phyloP scores from a whole-genome alignment of 64 coral and sea anemone species.

The Dendrophyllia cribrosa region DNA sequence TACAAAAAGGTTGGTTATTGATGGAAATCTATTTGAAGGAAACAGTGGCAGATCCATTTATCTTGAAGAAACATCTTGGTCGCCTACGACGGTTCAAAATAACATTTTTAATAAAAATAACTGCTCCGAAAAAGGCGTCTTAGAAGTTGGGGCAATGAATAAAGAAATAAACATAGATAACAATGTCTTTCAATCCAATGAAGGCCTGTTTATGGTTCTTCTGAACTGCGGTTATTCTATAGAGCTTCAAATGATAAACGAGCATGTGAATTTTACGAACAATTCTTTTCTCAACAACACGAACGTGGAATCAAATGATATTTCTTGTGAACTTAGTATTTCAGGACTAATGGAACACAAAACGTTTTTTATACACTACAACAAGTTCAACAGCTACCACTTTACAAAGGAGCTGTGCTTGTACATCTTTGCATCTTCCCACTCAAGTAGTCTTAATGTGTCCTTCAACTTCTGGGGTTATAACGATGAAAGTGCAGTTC shows the following conservation, averaged over 20 bases:
- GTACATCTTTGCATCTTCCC: not conserved
- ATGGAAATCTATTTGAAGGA: not conserved
- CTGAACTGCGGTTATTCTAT: not conserved
- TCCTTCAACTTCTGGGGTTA: constrained; percentile 15
- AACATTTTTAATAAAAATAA: constrained; percentile 21
- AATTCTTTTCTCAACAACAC: constrained; percentile 20
- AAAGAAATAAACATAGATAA: not conserved
- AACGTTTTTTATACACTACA: not conserved
- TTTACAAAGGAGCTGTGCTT: constrained; percentile 16
- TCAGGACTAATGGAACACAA: constrained; percentile 1
- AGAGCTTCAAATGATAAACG: too few relatives aligned
- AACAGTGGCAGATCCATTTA: constrained; percentile 3
- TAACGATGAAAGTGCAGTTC: not conserved
- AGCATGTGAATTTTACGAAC: not conserved
- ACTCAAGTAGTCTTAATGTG: not conserved
- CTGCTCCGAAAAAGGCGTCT: not conserved
- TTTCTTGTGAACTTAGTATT: not conserved
- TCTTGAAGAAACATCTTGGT: not conserved
- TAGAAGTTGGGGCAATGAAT: constrained; percentile 10
- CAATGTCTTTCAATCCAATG: constrained; percentile 5
- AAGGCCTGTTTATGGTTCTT: not conserved
- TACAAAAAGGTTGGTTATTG: not conserved
- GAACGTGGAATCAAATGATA: not conserved
- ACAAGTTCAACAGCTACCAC: not conserved
- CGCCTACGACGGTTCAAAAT: not conserved